A percentile compares a stretch with the other conserved stretches of the same genome.
Evolutionary conservation across 2,113 vertebrate species (phyloP).

Genomic region (Eublepharis macularius): DNA sequence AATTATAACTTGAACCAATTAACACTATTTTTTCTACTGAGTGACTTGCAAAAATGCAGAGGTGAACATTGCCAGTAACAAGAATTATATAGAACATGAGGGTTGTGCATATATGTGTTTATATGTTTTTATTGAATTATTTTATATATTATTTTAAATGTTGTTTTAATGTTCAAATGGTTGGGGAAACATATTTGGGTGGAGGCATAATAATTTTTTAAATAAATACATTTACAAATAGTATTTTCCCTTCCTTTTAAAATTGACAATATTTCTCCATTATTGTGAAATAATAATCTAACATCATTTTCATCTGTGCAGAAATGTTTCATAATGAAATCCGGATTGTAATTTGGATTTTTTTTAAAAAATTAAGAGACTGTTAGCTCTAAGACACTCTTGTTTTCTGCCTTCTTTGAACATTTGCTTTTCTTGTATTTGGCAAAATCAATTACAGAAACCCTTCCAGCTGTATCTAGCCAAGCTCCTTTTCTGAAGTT

Average conservation of each 20-base stretch:
- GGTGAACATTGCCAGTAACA: neutral
- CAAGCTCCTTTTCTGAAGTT: conserved; percentile 71
- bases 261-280: conserved; percentile 32
- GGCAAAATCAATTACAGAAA: conserved; percentile 63
- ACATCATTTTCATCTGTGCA: conserved; percentile 35
- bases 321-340: conserved; percentile 68
- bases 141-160: no score
- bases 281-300: conserved; percentile 37
- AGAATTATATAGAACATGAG: neutral
- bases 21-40: conserved; percentile 45
- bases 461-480: conserved; percentile 67
- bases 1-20: conserved; percentile 40
- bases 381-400: conserved; percentile 43
- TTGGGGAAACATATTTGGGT: no score
- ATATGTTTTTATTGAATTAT: no score
- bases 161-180: no score
- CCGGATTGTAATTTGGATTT: conserved; percentile 47
- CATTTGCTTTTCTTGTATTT: conserved; percentile 69
- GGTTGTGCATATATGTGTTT: no score
- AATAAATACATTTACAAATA: no score
- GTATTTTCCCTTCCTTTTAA: conserved; percentile 4
- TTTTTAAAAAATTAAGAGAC: conserved; percentile 52
- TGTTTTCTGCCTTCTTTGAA: conserved; percentile 26
- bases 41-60: conserved; percentile 35
- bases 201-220: no score